These are phyloP conservation scores for Galerucella nymphaeae DNA, from an alignment of 2,888 invertebrate genomes.

Conservation along the genomic window DNA sequence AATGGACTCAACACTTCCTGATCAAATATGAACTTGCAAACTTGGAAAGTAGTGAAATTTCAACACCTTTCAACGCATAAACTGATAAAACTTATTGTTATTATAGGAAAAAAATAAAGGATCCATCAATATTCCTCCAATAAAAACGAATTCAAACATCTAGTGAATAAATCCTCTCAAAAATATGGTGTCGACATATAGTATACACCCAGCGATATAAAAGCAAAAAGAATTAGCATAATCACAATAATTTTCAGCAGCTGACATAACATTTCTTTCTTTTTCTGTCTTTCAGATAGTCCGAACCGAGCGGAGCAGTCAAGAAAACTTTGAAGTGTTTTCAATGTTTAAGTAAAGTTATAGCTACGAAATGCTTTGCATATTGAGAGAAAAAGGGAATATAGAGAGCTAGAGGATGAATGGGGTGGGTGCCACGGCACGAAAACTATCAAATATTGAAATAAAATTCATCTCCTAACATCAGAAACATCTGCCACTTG, in stretches of 20 bases:
- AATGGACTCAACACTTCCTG: no score
- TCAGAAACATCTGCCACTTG: slow-evolving; percentile 67
- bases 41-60: no score
- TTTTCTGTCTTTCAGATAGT: slow-evolving; percentile 57
- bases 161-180: slow-evolving; percentile 44
- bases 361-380: slow-evolving; percentile 65
- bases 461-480: slow-evolving; percentile 67
- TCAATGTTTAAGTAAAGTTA: slow-evolving; percentile 65
- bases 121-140: slow-evolving; percentile 18
- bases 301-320: slow-evolving; percentile 54
- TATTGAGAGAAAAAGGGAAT: slow-evolving; percentile 60
- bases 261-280: slow-evolving; percentile 71
- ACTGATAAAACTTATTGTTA: no score
- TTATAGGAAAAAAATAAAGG: neutral
- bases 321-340: slow-evolving; percentile 64
- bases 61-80: no score
- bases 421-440: slow-evolving; percentile 58
- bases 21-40: no score
- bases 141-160: slow-evolving; percentile 28
- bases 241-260: slow-evolving; percentile 73
- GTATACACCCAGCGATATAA: slow-evolving; percentile 47
- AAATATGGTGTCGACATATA: slow-evolving; percentile 49
- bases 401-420: slow-evolving; percentile 46
- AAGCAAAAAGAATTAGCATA: slow-evolving; percentile 71
- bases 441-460: slow-evolving; percentile 68